Base-by-base conservation (phyloP, 2,797 vertebrate species). In the Urocyon cinereoargenteus region DNA sequence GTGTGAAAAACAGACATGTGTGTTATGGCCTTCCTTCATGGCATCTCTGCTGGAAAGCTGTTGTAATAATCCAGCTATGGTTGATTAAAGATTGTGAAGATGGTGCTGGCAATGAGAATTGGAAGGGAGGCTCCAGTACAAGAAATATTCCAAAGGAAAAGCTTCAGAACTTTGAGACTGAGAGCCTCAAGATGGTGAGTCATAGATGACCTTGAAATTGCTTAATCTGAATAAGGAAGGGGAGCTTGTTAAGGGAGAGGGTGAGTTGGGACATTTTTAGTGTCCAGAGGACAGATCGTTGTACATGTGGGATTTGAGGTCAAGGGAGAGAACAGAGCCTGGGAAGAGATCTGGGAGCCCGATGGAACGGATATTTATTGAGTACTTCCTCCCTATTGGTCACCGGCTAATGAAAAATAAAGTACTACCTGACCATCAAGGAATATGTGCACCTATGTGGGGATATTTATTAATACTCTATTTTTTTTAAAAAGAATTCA, bases 331-430 rank as follows among this genome's bases (percentile, higher is more conserved):
- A 49, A 55, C 5, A 51, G 45, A 8, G 34, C 22, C n/a, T 2
- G 8, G 70, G 53, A 91, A 83, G 40, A 77, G 64, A 66, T 40
- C 40, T 79, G 64, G 15, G 24, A 86, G 26, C 45, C 81, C 70
- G 26, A 0, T 0, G 15, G 8, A 34, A 55, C 5, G 68, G 66
- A 21, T 12, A 18, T 1, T 72, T 61, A 12, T 4, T 18, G n/a
- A 72, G 40, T 14, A 15, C 19, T 16, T 78, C 36, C n/a, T 86
- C 77, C 45, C 19, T 49, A 0, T 31, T 5, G 45, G 45, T 5
- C 24, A 6, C 40, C 2, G 26, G 19, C 10, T 15, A 51, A 72
- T 28, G 15, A 68, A 11, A 72, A 61, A 26, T 24, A 45, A 59
- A 28, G 64, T 14, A 22, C 26, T 19, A 26, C 15, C 24, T 84